phyloP scores from a whole-genome alignment of 2,797 vertebrate genomes.

The Nyctalus aviator region DNA sequence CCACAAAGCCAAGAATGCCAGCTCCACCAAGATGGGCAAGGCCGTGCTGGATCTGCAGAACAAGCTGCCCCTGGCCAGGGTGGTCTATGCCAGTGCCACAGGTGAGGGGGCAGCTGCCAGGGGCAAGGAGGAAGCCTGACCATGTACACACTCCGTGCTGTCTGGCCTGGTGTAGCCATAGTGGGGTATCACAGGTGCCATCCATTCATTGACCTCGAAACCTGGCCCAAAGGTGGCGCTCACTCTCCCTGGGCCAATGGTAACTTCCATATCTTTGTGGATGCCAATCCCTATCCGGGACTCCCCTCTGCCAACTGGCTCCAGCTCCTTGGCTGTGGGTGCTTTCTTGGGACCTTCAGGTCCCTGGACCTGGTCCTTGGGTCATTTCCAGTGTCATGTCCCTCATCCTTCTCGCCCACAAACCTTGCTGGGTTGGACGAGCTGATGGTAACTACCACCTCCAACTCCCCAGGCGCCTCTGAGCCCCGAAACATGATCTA shows the following conservation, averaged over 20 bases:
- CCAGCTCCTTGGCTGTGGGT: background rate
- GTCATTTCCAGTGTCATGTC: background rate
- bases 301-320: background rate
- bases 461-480: conserved; percentile 92
- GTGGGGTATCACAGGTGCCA: background rate
- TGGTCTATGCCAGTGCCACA: conserved; percentile 99
- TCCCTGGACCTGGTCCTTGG: background rate
- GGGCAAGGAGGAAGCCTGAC: background rate
- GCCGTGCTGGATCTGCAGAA: conserved; percentile 98
- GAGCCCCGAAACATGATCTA: conserved; percentile 99
- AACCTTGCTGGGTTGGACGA: background rate
- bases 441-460: conserved; percentile 8
- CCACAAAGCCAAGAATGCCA: conserved; percentile 99
- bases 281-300: background rate
- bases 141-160: accelerated
- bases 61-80: conserved; percentile 96
- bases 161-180: background rate
- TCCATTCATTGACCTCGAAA: background rate
- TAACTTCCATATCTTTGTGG: background rate
- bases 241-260: background rate
- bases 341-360: background rate
- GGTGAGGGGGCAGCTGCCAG: conserved; percentile 86
- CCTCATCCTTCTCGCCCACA: background rate
- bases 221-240: background rate
- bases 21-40: conserved; percentile 99